Evolutionary conservation across 2,113 vertebrate species (phyloP).

Genomic region (Chaetodon trifascialis): DNA sequence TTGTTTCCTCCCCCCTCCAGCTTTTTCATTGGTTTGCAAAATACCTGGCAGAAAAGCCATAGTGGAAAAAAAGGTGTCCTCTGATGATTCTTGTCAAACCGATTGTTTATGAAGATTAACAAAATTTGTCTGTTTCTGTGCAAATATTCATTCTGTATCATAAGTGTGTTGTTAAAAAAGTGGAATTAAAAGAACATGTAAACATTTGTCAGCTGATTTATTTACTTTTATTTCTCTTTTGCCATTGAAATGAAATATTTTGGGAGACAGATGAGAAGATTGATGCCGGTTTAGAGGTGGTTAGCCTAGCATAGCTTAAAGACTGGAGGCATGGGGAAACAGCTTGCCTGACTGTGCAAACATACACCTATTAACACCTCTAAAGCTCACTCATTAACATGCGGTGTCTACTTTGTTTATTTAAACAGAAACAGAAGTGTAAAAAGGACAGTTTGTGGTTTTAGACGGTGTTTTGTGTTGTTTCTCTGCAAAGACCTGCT

Average conservation of each 20-base stretch:
- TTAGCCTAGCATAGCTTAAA: not conserved
- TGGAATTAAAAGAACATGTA: constrained; percentile 68
- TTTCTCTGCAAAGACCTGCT: not conserved
- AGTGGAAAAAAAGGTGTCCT: constrained; percentile 22
- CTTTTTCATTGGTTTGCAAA: constrained; percentile 37
- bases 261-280: not conserved
- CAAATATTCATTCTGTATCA: constrained; percentile 75
- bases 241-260: not conserved
- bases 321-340: not conserved
- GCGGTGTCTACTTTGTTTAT: not conserved
- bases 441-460: not conserved
- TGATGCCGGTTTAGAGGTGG: not conserved
- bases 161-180: constrained; percentile 66
- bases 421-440: not conserved
- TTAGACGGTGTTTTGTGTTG: not conserved
- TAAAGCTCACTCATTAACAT: not conserved
- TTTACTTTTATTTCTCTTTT: not conserved
- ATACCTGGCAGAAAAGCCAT: constrained; percentile 42
- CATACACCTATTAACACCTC: not conserved
- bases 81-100: constrained; percentile 59
- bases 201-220: constrained; percentile 36
- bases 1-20: constrained; percentile 14
- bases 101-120: constrained; percentile 52
- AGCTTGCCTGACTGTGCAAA: not conserved
- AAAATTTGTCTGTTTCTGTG: constrained; percentile 64